These are phyloP conservation scores for Pharmacophagus antenor DNA, from an alignment of 2,888 invertebrate genomes.

Conservation along the genomic window DNA sequence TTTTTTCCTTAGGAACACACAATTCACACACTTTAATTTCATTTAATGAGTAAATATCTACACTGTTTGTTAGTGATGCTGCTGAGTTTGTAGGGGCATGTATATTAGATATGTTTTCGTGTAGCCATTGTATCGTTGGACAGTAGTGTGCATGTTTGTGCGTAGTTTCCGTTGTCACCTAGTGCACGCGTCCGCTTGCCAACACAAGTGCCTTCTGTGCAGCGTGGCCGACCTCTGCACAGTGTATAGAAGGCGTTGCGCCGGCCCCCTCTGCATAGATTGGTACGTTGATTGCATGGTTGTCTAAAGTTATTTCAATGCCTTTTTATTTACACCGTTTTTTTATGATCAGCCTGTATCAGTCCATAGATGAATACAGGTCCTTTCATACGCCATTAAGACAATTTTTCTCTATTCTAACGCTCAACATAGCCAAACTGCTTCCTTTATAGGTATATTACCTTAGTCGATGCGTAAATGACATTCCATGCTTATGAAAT, in stretches of 20 bases:
- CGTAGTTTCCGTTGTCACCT: constrained; percentile 69
- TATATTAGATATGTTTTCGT: constrained; percentile 23
- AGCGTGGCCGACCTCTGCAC: constrained; percentile 60
- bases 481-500: no score
- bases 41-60: not conserved
- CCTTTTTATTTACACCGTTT: not conserved
- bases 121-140: constrained; percentile 31
- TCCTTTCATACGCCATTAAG: no score
- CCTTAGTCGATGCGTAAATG: no score
- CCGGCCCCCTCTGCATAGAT: constrained; percentile 69
- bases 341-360: not conserved
- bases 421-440: no score
- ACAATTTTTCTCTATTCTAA: no score
- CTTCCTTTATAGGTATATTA: no score
- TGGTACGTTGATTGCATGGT: constrained; percentile 55
- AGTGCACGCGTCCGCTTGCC: constrained; percentile 73
- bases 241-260: constrained; percentile 62
- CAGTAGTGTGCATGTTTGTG: constrained; percentile 39
- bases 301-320: not conserved
- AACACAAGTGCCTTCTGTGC: constrained; percentile 69
- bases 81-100: not conserved
- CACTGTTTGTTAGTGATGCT: not conserved
- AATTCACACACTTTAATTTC: not conserved
- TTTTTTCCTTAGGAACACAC: no score
- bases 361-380: no score